Base-by-base conservation (phyloP, 1,140 invertebrate species). In the Brachionus rubens region DNA sequence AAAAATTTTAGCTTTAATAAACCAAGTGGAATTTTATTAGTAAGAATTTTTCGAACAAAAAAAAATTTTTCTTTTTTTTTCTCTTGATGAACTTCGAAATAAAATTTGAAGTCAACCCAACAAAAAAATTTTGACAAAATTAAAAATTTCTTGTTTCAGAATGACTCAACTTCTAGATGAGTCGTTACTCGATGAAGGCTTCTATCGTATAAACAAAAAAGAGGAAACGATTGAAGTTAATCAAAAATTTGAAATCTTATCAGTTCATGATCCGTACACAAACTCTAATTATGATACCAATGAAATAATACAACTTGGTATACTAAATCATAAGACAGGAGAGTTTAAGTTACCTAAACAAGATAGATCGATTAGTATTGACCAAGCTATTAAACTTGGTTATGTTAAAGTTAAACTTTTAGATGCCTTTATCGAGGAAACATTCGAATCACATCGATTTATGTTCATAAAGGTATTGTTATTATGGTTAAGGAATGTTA, bases 181-280 rank as follows among this genome's bases (percentile, higher is more conserved):
- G n/a, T n/a, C n/a, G 30, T 26, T 12, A 12, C 5, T 59, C 28
- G n/a, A 21, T n/a, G n/a, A 36, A 21, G 10, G 36, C 16, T n/a
- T 19, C 36, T 59, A 36, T 40, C 33, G 54, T 19, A 59, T 59
- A 36, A 36, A 33, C 7, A 36, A 26, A 36, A 33, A 33, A 33
- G 54, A 59, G 36, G 19, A 59, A 33, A 40, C 9, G 2, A 36
- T 19, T n/a, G 19, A 59, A 59, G 9, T 59, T 14, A 19, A 7
- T 59, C 14, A 59, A 33, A 59, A 59, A 59, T 59, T 36, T 16
- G 54, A 59, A 36, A 59, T 59, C 19, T 16, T 59, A 59, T 33
- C 28, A 33, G n/a, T 59, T 59, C 16, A 7, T 2, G 54, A 59
- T 40, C 54, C 54, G 0, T 16, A 3, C 36, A 36, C 54, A 33